A percentile compares a stretch with the other conserved stretches of the same genome.
phyloP scores from a whole-genome alignment of 2,113 vertebrate species.

The Henicopernis longicauda region DNA sequence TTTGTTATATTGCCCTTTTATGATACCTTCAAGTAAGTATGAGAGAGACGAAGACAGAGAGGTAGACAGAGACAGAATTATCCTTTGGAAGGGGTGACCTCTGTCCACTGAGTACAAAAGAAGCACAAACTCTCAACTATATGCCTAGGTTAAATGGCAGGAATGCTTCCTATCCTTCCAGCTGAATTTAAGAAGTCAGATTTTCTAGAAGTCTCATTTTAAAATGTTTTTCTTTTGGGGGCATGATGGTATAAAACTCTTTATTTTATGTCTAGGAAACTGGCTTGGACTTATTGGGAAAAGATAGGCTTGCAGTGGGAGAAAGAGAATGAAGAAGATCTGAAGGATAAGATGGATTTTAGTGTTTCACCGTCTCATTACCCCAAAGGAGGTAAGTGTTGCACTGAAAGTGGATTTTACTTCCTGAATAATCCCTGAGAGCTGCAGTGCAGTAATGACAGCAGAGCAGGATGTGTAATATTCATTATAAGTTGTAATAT shows the following conservation, averaged over 20 bases:
- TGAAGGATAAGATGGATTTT: slow-evolving; percentile 97
- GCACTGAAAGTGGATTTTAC: background rate
- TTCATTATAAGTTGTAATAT: background rate
- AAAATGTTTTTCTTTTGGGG: background rate
- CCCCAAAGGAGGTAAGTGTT: slow-evolving; percentile 80
- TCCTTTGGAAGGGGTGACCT: background rate
- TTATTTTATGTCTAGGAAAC: slow-evolving; percentile 68
- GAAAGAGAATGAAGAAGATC: slow-evolving; percentile 89
- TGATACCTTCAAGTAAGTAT: background rate
- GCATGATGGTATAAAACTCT: background rate
- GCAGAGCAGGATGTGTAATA: background rate
- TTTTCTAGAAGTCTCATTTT: background rate
- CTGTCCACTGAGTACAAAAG: background rate
- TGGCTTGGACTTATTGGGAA: slow-evolving; percentile 84
- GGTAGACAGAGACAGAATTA: background rate
- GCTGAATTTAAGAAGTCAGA: background rate
- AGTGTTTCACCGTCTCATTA: slow-evolving; percentile 75
- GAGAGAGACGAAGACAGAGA: background rate
- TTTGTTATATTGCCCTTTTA: background rate
- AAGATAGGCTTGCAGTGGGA: slow-evolving; percentile 90
- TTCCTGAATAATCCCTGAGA: background rate
- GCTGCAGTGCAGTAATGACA: background rate
- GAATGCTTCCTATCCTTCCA: background rate
- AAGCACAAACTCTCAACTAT: background rate
- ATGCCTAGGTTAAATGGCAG: background rate